These are phyloP conservation scores for Sarcophaga bullata DNA, from an alignment of 1,140 invertebrate genomes.

Conservation along the genomic window DNA sequence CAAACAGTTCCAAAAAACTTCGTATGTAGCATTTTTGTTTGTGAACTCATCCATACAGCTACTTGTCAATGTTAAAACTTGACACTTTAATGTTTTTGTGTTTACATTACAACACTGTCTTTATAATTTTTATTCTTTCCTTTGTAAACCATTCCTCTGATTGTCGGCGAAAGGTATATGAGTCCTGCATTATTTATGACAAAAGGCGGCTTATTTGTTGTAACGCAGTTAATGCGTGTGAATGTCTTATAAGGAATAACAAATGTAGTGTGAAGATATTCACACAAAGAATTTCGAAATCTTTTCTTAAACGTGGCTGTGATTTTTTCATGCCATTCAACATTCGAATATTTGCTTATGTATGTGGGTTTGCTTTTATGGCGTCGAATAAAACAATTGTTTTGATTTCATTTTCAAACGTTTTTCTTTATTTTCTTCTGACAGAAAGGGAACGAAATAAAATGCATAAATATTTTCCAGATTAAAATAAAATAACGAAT, in stretches of 20 bases:
- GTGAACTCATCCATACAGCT: neutral
- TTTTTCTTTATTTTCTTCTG: neutral
- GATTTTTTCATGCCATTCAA: neutral
- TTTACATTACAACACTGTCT: neutral
- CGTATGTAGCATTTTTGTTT: neutral
- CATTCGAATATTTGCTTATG: neutral
- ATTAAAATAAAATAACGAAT: neutral
- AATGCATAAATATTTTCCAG: neutral
- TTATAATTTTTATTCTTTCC: neutral
- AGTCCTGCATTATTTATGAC: neutral
- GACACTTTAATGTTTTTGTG: constrained; percentile 1
- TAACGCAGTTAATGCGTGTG: neutral
- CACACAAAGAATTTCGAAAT: neutral
- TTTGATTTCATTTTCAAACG: constrained; percentile 13
- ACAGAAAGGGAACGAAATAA: neutral
- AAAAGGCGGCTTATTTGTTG: constrained; percentile 2
- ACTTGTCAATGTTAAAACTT: constrained; percentile 16
- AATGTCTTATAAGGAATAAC: neutral
- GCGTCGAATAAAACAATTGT: constrained; percentile 5
- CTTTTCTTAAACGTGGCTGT: neutral
- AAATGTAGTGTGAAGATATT: neutral
- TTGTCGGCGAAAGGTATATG: neutral
- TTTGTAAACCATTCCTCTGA: too few species aligned
- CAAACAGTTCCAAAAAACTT: neutral
- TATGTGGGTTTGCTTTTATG: neutral